Base-by-base conservation (phyloP, 2,113 vertebrate species). In the Pithys albifrons region DNA sequence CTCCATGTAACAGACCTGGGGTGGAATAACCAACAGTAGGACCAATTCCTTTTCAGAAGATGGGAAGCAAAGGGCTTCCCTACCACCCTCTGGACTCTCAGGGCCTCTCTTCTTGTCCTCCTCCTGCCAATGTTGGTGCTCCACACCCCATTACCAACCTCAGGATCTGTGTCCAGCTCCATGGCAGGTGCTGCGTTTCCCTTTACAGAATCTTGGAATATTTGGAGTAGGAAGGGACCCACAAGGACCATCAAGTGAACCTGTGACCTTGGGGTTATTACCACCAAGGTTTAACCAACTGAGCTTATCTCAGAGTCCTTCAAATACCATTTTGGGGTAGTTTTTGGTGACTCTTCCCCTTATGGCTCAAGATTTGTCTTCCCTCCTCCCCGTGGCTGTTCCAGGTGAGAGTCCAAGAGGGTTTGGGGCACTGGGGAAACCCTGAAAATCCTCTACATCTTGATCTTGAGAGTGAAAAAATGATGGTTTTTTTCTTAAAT, bases 301-400 rank as follows among this genome's bases (percentile, higher is more conserved):
- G 58, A 37, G 35, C 35, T 27, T 9, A 37, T 17, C 24, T 61
- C 58, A 37, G 19, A 33, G 24, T 23, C 45, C 52, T 62, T 18
- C 10, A 57, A 82, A 65, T 19, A 17, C 2, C 3, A 1, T 15
- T 58, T 89, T 43, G 7, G 7, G 15, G 13, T 28, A 18, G 13
- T 25, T 88, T 74, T 74, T 64, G 13, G 5, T 25, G 8, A 31
- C 14, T n/a, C 5, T 58, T 58, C n/a, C 46, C 22, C 13, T 41
- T 48, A 6, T 49, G 29, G 10, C 6, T 66, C 64, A 18, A 18
- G 11, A 23, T 52, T 19, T 71, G 4, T 20, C 17, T 54, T 49
- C 22, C 7, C 22, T 19, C 10, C 8, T 52, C 55, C 27, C 55
- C 0, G 0, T 4, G 2, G 31, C 6, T 85, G 3, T 64, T 43